phyloP scores from a whole-genome alignment of 1,140 invertebrate genomes.

The Subanguina moxae region DNA sequence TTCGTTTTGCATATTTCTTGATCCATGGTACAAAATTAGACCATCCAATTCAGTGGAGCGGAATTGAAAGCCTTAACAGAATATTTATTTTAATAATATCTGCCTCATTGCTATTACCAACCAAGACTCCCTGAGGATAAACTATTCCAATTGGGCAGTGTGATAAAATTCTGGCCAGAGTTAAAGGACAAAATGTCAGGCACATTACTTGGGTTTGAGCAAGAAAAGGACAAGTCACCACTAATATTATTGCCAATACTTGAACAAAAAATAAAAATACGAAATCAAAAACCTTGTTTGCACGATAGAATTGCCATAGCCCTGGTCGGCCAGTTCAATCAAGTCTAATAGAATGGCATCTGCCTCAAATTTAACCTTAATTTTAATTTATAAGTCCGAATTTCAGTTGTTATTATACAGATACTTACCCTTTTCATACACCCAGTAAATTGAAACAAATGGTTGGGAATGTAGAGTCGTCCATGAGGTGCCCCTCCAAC shows the following conservation, averaged over 20 bases:
- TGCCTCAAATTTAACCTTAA: slow-evolving; percentile 81
- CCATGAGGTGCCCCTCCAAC: slow-evolving; percentile 80
- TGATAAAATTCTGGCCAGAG: slow-evolving; percentile 36
- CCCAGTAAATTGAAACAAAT: slow-evolving; percentile 80
- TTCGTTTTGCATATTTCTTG: slow-evolving; percentile 66
- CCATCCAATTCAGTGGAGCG: slow-evolving; percentile 89
- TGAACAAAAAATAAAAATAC: too few species aligned
- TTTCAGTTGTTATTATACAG: not conserved
- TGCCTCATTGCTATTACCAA: slow-evolving; percentile 20
- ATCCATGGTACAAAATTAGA: slow-evolving; percentile 82
- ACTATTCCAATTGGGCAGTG: slow-evolving; percentile 55
- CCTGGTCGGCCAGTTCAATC: slow-evolving; percentile 78
- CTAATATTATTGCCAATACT: slow-evolving; percentile 56
- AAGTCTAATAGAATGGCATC: slow-evolving; percentile 81
- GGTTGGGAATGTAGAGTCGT: slow-evolving; percentile 67
- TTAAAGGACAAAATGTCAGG: slow-evolving; percentile 57
- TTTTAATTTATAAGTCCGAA: slow-evolving; percentile 13
- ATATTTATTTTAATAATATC: slow-evolving; percentile 2
- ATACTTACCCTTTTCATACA: slow-evolving; percentile 81
- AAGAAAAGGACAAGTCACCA: slow-evolving; percentile 75
- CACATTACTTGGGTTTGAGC: slow-evolving; percentile 30
- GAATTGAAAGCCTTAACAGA: slow-evolving; percentile 63
- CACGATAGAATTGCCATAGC: slow-evolving; percentile 72
- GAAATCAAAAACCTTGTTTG: slow-evolving; percentile 63
- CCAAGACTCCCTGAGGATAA: slow-evolving; percentile 50